A percentile compares a stretch with the other conserved stretches of the same genome.
These are phyloP conservation scores for Edolisoma coerulescens DNA, from an alignment of 2,113 vertebrate genomes.

Conservation along the genomic window DNA sequence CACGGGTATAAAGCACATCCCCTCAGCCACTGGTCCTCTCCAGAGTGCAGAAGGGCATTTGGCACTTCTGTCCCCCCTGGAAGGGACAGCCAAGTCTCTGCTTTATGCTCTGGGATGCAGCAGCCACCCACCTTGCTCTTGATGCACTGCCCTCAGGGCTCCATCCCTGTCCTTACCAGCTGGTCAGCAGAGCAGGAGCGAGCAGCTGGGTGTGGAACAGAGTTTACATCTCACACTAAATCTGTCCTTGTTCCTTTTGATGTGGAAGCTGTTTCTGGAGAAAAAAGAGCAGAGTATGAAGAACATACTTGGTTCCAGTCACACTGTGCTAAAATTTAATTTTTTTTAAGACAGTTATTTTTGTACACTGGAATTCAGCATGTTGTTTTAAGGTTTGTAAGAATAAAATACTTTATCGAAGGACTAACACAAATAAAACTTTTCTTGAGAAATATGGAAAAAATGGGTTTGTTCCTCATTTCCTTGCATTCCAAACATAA, in stretches of 20 bases:
- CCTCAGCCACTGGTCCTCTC: rapidly evolving
- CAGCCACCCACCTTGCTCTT: not conserved
- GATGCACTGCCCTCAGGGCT: no score
- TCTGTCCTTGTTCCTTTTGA: not conserved
- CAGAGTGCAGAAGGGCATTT: not conserved
- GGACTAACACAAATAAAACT: conserved; percentile 25
- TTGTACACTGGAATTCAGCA: conserved; percentile 37
- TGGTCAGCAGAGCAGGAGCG: not conserved
- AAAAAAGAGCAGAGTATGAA: not conserved
- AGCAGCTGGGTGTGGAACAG: not conserved
- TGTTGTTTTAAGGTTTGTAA: not conserved
- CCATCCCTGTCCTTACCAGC: not conserved
- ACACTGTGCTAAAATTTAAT: not conserved
- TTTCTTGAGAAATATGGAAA: not conserved
- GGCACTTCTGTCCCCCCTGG: not conserved
- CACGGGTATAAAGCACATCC: not conserved
- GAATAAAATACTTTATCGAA: not conserved
- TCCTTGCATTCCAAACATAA: not conserved
- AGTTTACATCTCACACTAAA: not conserved
- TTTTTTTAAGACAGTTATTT: conserved; percentile 41
- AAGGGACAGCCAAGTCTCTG: not conserved
- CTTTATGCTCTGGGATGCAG: not conserved
- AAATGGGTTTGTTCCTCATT: not conserved
- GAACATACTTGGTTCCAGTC: not conserved
- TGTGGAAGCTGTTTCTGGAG: not conserved